phyloP scores from a whole-genome alignment of 2,888 invertebrate species.

The Diachrysia chrysitis region DNA sequence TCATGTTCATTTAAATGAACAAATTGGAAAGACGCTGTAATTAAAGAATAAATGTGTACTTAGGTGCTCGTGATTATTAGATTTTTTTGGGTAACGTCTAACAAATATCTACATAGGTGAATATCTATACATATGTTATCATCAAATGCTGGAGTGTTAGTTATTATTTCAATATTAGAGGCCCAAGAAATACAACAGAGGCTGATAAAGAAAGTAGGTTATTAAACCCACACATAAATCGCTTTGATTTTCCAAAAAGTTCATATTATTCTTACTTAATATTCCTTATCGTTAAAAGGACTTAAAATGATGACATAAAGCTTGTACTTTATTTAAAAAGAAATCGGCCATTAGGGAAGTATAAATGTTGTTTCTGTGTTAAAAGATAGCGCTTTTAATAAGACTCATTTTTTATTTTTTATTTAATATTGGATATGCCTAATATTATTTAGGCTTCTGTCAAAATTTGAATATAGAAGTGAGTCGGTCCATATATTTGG shows the following conservation, averaged over 20 bases:
- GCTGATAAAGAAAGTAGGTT: background rate
- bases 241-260: background rate
- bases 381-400: slow-evolving; percentile 2
- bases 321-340: slow-evolving; percentile 25
- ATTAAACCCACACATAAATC: background rate
- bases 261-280: slow-evolving; percentile 19
- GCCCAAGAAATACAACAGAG: background rate
- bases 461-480: background rate
- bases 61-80: background rate
- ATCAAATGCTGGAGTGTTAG: background rate
- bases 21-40: background rate
- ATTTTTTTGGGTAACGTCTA: background rate
- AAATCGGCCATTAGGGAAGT: slow-evolving; percentile 17
- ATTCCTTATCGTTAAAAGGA: slow-evolving; percentile 37
- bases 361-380: slow-evolving; percentile 12
- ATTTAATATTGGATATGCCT: background rate
- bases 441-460: background rate
- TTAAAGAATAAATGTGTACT: background rate
- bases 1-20: background rate
- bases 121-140: background rate
- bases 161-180: background rate
- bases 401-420: background rate
- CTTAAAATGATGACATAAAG: slow-evolving; percentile 23
- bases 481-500: background rate
- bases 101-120: background rate